phyloP scores from a whole-genome alignment of 2,888 invertebrate genomes.

The Ferdinandea cuprea region DNA sequence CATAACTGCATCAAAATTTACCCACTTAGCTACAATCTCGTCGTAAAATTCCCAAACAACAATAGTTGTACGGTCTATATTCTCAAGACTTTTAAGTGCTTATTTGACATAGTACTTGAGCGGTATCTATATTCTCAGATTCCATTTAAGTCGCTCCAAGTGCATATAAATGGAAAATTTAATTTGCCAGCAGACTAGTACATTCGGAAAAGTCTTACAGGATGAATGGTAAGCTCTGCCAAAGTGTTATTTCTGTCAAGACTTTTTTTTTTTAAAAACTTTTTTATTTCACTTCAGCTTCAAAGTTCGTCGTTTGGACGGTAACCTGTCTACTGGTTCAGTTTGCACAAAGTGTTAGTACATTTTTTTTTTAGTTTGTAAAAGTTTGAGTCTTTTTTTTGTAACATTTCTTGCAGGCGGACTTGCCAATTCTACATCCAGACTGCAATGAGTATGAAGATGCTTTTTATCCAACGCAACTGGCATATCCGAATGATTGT shows the following conservation, averaged over 20 bases:
- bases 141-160: neutral
- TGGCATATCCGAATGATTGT: conserved; percentile 78
- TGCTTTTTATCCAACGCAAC: conserved; percentile 76
- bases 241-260: neutral
- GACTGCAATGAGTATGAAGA: conserved; percentile 75
- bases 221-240: conserved; percentile 24
- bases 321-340: conserved; percentile 11
- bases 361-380: neutral
- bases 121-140: neutral
- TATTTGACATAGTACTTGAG: neutral
- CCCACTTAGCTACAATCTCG: too few relatives aligned
- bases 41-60: too few relatives aligned
- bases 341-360: conserved; percentile 27
- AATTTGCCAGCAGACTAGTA: neutral
- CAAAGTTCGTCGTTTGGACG: neutral
- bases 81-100: neutral
- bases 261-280: neutral
- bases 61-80: too few relatives aligned
- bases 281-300: conserved; percentile 6
- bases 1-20: too few relatives aligned
- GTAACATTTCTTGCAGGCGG: neutral
- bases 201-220: conserved; percentile 3
- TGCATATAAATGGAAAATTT: conserved; percentile 16
- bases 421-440: conserved; percentile 35
- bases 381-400: neutral